Evolutionary conservation across 2,888 invertebrate genomes (phyloP).

Genomic region (Tinea semifulvella): DNA sequence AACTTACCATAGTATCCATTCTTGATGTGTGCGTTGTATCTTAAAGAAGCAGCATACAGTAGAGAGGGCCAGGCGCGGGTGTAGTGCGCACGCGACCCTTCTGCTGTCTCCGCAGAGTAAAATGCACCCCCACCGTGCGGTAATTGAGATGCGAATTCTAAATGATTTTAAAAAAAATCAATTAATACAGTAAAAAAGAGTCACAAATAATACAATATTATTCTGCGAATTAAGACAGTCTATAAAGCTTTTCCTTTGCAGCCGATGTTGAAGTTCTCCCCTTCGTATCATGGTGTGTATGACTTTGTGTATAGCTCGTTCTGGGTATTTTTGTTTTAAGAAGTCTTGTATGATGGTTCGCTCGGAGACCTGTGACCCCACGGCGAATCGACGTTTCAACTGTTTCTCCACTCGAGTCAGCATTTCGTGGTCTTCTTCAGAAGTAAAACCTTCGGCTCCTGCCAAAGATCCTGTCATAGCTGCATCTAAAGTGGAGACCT

Average conservation of each 20-base stretch:
- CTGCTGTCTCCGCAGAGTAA: conserved; percentile 96
- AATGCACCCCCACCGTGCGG: conserved; percentile 97
- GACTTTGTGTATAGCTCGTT: conserved; percentile 88
- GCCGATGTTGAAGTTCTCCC: conserved; percentile 94
- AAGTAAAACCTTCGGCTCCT: conserved; percentile 97
- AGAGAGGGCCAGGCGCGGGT: conserved; percentile 94
- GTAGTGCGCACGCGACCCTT: conserved; percentile 92
- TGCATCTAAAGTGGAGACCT: conserved; percentile 96
- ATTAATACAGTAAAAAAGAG: no score
- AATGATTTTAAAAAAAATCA: conserved; percentile 11
- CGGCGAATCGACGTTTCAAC: conserved; percentile 90
- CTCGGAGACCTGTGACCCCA: conserved; percentile 97
- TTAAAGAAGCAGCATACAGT: conserved; percentile 90
- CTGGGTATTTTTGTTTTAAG: conserved; percentile 84
- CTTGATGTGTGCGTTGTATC: conserved; percentile 43
- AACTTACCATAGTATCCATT: conserved; percentile 32
- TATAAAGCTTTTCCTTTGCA: conserved; percentile 96
- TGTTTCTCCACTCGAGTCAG: conserved; percentile 92
- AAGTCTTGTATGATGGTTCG: conserved; percentile 93
- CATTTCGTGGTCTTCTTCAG: conserved; percentile 93
- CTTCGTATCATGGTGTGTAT: conserved; percentile 93
- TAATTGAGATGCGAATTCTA: conserved; percentile 93
- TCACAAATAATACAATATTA: no score
- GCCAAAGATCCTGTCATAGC: conserved; percentile 92
- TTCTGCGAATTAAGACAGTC: conserved; percentile 77